A percentile compares a stretch with the other conserved stretches of the same genome.
phyloP scores from a whole-genome alignment of 2,888 invertebrate genomes.

The Alloplasta piceator region DNA sequence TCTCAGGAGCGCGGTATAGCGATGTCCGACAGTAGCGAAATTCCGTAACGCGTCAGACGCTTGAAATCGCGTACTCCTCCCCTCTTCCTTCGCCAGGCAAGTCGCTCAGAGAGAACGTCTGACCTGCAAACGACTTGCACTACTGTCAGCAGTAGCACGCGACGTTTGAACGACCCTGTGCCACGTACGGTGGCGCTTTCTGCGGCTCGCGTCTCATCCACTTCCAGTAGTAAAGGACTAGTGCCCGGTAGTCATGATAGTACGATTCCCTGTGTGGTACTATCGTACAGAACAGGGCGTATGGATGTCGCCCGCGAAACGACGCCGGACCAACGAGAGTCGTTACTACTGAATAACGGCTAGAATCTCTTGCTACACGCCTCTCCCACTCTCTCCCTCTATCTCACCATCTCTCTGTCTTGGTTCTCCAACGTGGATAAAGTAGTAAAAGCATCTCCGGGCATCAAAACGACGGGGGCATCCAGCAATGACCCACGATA shows the following conservation, averaged over 20 bases:
- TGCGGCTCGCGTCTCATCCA: not conserved
- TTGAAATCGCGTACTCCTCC: constrained; percentile 3
- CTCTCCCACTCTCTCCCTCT: not conserved
- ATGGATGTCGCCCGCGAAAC: constrained; percentile 10
- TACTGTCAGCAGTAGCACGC: constrained; percentile 42
- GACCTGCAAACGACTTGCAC: constrained; percentile 54
- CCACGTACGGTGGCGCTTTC: not conserved
- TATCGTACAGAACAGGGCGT: constrained; percentile 5
- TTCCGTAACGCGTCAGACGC: constrained; percentile 39
- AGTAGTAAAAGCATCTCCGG: constrained; percentile 50
- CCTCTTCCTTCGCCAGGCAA: not conserved
- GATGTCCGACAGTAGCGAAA: constrained; percentile 39
- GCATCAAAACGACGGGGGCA: constrained; percentile 45
- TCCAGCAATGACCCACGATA: constrained; percentile 33
- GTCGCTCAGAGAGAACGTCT: constrained; percentile 28
- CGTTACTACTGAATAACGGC: constrained; percentile 57
- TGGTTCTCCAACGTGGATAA: constrained; percentile 7
- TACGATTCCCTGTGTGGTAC: not conserved
- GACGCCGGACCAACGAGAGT: constrained; percentile 54
- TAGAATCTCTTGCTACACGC: constrained; percentile 5
- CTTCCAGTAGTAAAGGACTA: constrained; percentile 16
- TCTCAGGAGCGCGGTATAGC: constrained; percentile 37
- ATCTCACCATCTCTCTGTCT: not conserved
- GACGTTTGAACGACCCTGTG: constrained; percentile 28
- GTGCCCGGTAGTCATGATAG: constrained; percentile 3